These are phyloP conservation scores for Camelus bactrianus DNA, from an alignment of 2,113 vertebrate genomes.

Conservation along the genomic window DNA sequence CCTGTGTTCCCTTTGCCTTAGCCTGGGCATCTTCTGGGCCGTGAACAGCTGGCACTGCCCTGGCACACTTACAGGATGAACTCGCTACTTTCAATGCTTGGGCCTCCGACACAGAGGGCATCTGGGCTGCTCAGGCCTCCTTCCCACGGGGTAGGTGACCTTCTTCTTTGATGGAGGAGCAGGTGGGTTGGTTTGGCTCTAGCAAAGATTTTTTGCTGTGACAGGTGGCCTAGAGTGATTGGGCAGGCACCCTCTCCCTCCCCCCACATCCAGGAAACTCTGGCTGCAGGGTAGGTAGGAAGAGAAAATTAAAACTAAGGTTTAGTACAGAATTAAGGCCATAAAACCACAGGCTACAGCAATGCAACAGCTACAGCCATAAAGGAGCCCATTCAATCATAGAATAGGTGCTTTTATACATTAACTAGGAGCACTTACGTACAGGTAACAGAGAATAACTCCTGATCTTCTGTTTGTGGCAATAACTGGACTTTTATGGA, in stretches of 20 bases:
- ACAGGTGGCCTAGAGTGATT: slow-evolving; percentile 77
- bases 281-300: slow-evolving; percentile 61
- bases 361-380: slow-evolving; percentile 52
- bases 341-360: slow-evolving; percentile 75
- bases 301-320: slow-evolving; percentile 73
- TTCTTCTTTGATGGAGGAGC: slow-evolving; percentile 72
- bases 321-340: slow-evolving; percentile 72
- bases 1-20: slow-evolving; percentile 25
- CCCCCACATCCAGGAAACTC: slow-evolving; percentile 42
- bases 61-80: slow-evolving; percentile 58
- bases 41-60: slow-evolving; percentile 73
- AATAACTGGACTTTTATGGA: slow-evolving; percentile 40
- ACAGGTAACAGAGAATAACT: slow-evolving; percentile 70
- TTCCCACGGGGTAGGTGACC: slow-evolving; percentile 80
- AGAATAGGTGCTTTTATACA: slow-evolving; percentile 53
- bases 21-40: slow-evolving; percentile 56
- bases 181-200: slow-evolving; percentile 76
- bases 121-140: slow-evolving; percentile 73
- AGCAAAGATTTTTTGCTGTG: slow-evolving; percentile 65
- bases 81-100: slow-evolving; percentile 54
- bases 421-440: slow-evolving; percentile 70
- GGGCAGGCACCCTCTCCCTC: slow-evolving; percentile 43
- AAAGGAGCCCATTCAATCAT: slow-evolving; percentile 69
- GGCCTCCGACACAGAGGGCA: slow-evolving; percentile 74
- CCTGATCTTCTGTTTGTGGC: slow-evolving; percentile 48